These are phyloP conservation scores for fruit fly (Drosophila melanogaster) DNA, from an alignment of 1,140 invertebrate genomes.

Conservation along the genomic window Release_6_plus_ISO1_MT NT_037436.4:10509001-10509500, in stretches of 20 bases:
- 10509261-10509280: too few species aligned
- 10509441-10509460: slow-evolving; percentile 51
- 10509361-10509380: background rate
- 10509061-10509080: background rate
- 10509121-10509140: background rate
- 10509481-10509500: slow-evolving; percentile 67
- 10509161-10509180: too few species aligned
- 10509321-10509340: too few species aligned
- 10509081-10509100: slow-evolving; percentile 23
- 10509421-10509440: slow-evolving; percentile 15
- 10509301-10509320: too few species aligned
- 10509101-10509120: slow-evolving; percentile 38
- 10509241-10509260: too few species aligned
- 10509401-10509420: background rate
- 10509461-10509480: slow-evolving; percentile 66
- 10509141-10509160: too few species aligned
- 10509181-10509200: too few species aligned
- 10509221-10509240: too few species aligned
- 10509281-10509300: too few species aligned
- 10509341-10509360: too few species aligned
- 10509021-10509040: slow-evolving; percentile 26
- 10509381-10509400: slow-evolving; percentile 7
- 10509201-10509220: too few species aligned
- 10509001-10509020: slow-evolving; percentile 72
- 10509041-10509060: slow-evolving; percentile 6